Evolutionary conservation across 2,797 vertebrate genomes (phyloP).

Genomic region (Malurus splendens): DNA sequence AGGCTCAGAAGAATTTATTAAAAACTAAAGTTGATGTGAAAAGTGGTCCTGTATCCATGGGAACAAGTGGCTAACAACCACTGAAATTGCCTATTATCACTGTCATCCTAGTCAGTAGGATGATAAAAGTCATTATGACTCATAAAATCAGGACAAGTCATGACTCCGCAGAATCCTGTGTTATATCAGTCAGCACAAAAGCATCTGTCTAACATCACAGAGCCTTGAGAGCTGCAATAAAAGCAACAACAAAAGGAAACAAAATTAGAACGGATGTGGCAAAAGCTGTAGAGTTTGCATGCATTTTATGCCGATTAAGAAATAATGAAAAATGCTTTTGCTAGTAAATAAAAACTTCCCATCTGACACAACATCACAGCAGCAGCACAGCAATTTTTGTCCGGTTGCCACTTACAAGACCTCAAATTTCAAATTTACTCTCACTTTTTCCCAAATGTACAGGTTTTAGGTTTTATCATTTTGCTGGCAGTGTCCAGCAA

Average conservation of each 20-base stretch:
- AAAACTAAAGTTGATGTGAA: not conserved
- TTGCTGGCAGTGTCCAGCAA: not conserved
- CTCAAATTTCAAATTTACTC: rapidly evolving
- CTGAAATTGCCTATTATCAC: slow-evolving; percentile 28
- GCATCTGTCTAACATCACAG: slow-evolving; percentile 51
- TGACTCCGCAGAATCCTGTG: slow-evolving; percentile 32
- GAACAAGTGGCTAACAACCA: slow-evolving; percentile 12
- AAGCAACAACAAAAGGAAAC: slow-evolving; percentile 40
- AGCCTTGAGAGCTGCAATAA: slow-evolving; percentile 25
- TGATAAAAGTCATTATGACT: slow-evolving; percentile 57
- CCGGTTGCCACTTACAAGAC: not conserved
- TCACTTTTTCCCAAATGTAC: not conserved
- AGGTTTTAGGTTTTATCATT: not conserved
- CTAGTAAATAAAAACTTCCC: not conserved
- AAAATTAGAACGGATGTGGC: slow-evolving; percentile 7
- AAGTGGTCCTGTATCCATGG: slow-evolving; percentile 14
- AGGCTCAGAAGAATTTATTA: not conserved
- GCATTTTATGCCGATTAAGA: not conserved
- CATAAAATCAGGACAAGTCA: slow-evolving; percentile 26
- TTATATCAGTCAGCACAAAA: slow-evolving; percentile 39
- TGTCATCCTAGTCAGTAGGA: slow-evolving; percentile 1
- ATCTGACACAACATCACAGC: not conserved
- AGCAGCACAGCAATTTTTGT: not conserved
- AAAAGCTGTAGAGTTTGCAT: not conserved
- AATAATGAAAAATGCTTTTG: not conserved